A percentile compares a stretch with the other conserved stretches of the same genome.
Conservation (phyloP, 1,140 invertebrate species). For the Drosophila aff. region DNA sequence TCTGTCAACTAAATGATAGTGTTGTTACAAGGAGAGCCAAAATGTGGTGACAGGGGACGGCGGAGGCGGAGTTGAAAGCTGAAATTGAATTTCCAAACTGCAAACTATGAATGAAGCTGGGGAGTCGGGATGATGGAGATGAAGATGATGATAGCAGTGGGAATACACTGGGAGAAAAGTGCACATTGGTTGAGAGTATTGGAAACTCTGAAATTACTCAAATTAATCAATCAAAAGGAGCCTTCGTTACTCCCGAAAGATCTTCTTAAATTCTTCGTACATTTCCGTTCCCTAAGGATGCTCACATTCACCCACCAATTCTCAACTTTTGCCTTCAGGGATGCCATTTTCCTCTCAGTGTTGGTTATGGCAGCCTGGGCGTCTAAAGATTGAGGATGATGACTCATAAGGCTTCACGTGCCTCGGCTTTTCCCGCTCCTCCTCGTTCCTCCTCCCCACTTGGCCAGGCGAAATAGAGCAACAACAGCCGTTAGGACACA, state of each 20-base stretch:
- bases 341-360: conserved; percentile 9
- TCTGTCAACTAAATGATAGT: conserved; percentile 40
- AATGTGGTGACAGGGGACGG: conserved; percentile 3
- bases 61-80: conserved; percentile 19
- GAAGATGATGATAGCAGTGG: conserved; percentile 14
- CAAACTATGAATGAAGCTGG: conserved; percentile 59
- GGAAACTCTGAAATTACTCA: background rate
- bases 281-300: background rate
- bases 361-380: background rate
- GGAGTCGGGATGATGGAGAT: conserved; percentile 24
- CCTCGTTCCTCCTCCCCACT: conserved; percentile 11
- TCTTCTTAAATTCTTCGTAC: background rate
- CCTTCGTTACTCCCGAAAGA: background rate
- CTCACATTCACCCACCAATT: too few relatives aligned
- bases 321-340: too few relatives aligned
- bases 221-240: too few relatives aligned
- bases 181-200: too few relatives aligned
- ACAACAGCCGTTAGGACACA: conserved; percentile 41
- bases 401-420: conserved; percentile 55
- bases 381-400: conserved; percentile 44
- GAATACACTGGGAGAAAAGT: conserved; percentile 13
- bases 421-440: conserved; percentile 4
- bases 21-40: conserved; percentile 22
- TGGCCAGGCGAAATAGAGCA: conserved; percentile 57
- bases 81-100: conserved; percentile 72